A percentile compares a stretch with the other conserved stretches of the same genome.
Conservation (phyloP, 2,797 vertebrate species). For the Gymnodraco acuticeps region DNA sequence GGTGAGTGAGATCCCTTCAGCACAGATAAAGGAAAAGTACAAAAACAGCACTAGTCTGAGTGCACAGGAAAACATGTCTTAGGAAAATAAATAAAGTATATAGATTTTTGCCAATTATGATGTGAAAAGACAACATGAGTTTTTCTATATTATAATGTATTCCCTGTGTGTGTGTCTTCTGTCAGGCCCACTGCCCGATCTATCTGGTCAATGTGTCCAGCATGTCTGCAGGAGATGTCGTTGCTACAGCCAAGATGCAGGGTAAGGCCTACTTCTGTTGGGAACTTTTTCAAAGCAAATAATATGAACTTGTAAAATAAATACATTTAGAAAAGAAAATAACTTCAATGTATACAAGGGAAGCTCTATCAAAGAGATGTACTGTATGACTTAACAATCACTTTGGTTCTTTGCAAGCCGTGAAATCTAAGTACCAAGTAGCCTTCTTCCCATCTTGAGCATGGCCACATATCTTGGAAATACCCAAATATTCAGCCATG, state of each 20-base stretch:
- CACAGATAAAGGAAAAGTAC: not conserved
- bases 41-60: no score
- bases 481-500: not conserved
- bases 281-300: not conserved
- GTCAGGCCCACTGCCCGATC: conserved; percentile 93
- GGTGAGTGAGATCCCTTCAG: conserved; percentile 81
- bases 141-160: not conserved
- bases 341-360: not conserved
- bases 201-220: conserved; percentile 97
- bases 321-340: not conserved
- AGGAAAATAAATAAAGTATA: no score
- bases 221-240: conserved; percentile 93
- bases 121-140: not conserved
- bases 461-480: not conserved
- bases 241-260: conserved; percentile 96
- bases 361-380: not conserved
- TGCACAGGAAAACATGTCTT: no score
- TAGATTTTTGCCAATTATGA: not conserved
- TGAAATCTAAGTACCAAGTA: not conserved
- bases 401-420: not conserved
- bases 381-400: not conserved
- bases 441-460: not conserved
- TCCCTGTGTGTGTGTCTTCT: conserved; percentile 7
- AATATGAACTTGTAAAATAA: not conserved
- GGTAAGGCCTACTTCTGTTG: conserved; percentile 80